Evolutionary conservation across 2,888 invertebrate genomes (phyloP).

Genomic region (Agrochola macilenta): DNA sequence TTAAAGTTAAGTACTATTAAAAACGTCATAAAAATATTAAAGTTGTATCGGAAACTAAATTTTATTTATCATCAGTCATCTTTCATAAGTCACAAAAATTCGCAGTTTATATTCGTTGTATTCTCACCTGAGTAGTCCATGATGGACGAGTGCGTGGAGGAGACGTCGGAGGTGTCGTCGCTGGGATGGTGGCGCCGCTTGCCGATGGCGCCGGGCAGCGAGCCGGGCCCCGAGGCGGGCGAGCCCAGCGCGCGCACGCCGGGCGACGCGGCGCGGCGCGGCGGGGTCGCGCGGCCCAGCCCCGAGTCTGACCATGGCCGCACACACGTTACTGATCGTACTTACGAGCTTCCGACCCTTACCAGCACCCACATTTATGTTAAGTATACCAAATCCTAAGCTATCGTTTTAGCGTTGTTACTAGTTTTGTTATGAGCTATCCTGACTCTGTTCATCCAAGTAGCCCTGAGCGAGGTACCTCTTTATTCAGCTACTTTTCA

Average conservation of each 20-base stretch:
- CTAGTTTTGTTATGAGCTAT: constrained; percentile 3
- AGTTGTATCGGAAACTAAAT: too few species aligned
- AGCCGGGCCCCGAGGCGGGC: constrained; percentile 89
- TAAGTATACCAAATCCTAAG: constrained; percentile 13
- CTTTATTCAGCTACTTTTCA: neutral
- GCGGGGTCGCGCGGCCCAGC: constrained; percentile 96
- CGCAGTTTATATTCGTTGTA: neutral
- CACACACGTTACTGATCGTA: neutral
- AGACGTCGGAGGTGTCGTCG: constrained; percentile 97
- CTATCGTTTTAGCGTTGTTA: neutral
- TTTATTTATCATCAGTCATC: too few species aligned
- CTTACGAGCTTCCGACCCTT: neutral
- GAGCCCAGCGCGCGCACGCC: constrained; percentile 95
- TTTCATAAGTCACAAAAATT: neutral
- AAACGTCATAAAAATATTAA: neutral
- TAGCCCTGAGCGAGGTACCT: neutral
- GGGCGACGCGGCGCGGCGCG: constrained; percentile 96
- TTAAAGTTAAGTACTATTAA: too few species aligned
- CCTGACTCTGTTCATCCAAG: neutral
- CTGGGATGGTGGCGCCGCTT: constrained; percentile 93
- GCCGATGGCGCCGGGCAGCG: constrained; percentile 96
- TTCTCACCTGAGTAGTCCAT: constrained; percentile 95
- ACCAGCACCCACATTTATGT: constrained; percentile 32
- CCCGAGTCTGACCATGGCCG: constrained; percentile 93
- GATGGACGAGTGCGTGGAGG: constrained; percentile 95